phyloP scores from a whole-genome alignment of 2,888 invertebrate species.

The Phalera bucephala region DNA sequence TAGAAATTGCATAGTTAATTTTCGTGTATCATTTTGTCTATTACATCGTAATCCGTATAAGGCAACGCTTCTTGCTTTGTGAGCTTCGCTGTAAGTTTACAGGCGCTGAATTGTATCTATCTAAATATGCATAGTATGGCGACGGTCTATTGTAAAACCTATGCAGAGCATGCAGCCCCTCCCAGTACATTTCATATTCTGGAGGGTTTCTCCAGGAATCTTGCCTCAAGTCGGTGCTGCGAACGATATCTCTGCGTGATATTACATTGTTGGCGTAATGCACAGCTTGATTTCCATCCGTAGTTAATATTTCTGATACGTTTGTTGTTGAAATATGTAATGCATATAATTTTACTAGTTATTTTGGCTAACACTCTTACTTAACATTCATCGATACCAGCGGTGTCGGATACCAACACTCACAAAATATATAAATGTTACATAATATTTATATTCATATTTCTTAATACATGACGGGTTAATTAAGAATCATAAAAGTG shows the following conservation, averaged over 20 bases:
- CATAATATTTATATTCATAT: too few species aligned
- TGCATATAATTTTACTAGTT: too few species aligned
- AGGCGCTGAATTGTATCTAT: constrained; percentile 22
- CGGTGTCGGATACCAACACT: too few species aligned
- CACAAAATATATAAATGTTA: too few species aligned
- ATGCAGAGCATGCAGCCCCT: constrained; percentile 51
- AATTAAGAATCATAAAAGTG: too few species aligned
- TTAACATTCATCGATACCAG: too few species aligned
- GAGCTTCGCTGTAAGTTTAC: constrained; percentile 29
- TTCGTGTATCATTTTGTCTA: constrained; percentile 27
- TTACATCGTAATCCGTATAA: constrained; percentile 24
- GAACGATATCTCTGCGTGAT: constrained; percentile 16
- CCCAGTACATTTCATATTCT: constrained; percentile 34
- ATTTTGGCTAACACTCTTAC: too few species aligned
- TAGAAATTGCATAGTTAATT: constrained; percentile 25
- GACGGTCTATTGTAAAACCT: constrained; percentile 35
- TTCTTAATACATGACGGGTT: too few species aligned
- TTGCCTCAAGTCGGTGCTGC: constrained; percentile 15
- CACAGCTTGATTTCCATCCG: constrained; percentile 29
- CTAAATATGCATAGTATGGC: constrained; percentile 27
- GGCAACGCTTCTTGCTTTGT: constrained; percentile 29
- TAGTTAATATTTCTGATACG: constrained; percentile 18
- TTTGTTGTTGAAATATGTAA: constrained; percentile 14
- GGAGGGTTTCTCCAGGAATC: constrained; percentile 27
- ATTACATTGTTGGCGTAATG: constrained; percentile 24